Percentiles rank a stretch among this genome's conserved stretches.
phyloP scores from a whole-genome alignment of 2,888 invertebrate species.

The Idaea dimidiata region DNA sequence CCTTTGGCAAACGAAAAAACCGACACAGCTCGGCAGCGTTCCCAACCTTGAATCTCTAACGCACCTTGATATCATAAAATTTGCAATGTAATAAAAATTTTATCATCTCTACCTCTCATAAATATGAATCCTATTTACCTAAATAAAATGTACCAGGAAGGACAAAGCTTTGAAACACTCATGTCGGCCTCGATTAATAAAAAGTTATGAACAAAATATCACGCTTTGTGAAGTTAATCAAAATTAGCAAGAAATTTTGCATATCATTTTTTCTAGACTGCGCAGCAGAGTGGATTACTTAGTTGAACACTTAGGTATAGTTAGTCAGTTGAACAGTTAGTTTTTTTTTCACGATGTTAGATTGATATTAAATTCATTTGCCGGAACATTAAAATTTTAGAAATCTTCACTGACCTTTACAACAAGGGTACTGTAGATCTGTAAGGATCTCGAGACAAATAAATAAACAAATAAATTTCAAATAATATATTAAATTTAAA shows the following conservation, averaged over 20 bases:
- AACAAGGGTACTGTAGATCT: too few relatives aligned
- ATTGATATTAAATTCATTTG: too few relatives aligned
- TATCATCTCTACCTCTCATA: background rate
- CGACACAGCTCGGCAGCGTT: background rate
- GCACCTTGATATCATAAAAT: background rate
- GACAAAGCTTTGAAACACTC: background rate
- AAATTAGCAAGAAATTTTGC: background rate
- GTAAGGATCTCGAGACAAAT: too few relatives aligned
- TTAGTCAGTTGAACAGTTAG: too few relatives aligned
- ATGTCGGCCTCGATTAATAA: background rate
- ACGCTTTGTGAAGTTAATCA: slow-evolving; percentile 1
- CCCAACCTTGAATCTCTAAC: background rate
- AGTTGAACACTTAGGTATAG: background rate
- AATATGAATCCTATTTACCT: slow-evolving; percentile 1
- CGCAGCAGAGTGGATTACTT: background rate
- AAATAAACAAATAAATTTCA: too few relatives aligned
- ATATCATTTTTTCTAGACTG: background rate
- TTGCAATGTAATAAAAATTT: background rate
- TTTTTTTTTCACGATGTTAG: too few relatives aligned
- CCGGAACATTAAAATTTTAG: too few relatives aligned
- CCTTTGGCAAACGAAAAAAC: background rate
- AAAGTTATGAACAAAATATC: background rate
- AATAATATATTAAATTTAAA: too few relatives aligned
- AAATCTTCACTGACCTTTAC: too few relatives aligned
- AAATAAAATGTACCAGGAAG: background rate